phyloP scores from a whole-genome alignment of 2,888 invertebrate species.

The Rotaria macrura region DNA sequence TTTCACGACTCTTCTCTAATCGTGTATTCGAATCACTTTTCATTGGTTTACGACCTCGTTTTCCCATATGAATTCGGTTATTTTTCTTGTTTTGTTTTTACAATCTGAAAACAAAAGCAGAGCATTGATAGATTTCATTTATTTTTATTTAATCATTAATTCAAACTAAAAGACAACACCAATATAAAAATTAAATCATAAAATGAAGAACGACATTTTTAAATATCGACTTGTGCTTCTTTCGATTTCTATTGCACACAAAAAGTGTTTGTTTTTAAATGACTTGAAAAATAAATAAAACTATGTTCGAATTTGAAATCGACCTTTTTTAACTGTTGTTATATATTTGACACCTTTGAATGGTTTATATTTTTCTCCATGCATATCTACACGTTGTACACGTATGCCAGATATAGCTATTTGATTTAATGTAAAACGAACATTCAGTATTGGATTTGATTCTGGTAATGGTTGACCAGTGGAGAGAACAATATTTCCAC shows the following conservation, averaged over 20 bases:
- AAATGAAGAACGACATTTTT: background rate
- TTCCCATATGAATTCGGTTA: no score
- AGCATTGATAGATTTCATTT: background rate
- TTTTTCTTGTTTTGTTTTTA: background rate
- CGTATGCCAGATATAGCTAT: conserved; percentile 86
- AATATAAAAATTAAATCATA: background rate
- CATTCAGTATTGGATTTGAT: conserved; percentile 62
- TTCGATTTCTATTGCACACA: background rate
- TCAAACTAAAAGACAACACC: background rate
- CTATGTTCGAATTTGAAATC: conserved; percentile 76
- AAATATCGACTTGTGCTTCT: no score
- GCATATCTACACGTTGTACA: conserved; percentile 94
- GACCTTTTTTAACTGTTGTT: conserved; percentile 71
- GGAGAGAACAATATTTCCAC: conserved; percentile 50
- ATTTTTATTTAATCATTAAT: background rate
- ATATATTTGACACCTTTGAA: conserved; percentile 98
- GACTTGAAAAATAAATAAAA: background rate
- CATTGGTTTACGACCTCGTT: conserved; percentile 31
- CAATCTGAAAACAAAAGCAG: background rate
- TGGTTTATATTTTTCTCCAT: conserved; percentile 97
- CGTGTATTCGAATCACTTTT: conserved; percentile 31
- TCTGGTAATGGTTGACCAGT: conserved; percentile 68
- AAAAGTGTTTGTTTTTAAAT: no score
- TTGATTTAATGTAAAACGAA: conserved; percentile 72
- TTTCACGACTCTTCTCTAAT: conserved; percentile 78